phyloP scores from a whole-genome alignment of 2,888 invertebrate species.

The Protonemura montana region DNA sequence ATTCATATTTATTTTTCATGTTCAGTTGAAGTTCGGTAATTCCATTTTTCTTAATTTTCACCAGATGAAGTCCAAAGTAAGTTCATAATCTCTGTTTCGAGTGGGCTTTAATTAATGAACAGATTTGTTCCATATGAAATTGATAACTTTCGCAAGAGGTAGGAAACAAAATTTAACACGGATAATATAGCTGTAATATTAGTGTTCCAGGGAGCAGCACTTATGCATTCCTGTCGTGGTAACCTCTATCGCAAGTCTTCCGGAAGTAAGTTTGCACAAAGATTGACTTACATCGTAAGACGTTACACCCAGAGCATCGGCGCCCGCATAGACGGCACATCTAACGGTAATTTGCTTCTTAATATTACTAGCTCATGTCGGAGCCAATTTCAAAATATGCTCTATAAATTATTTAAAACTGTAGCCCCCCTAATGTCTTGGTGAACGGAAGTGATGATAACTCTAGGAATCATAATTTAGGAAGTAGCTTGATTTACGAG shows the following conservation, averaged over 20 bases:
- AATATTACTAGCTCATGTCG: neutral
- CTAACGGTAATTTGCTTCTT: conserved; percentile 32
- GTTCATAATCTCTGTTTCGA: neutral
- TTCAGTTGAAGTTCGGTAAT: too few relatives aligned
- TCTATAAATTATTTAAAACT: conserved; percentile 21
- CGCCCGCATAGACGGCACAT: conserved; percentile 19
- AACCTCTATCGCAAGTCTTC: neutral
- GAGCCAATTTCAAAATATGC: conserved; percentile 35
- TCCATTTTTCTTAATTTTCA: neutral
- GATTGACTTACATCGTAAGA: neutral
- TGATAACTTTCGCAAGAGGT: neutral
- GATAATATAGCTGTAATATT: too few relatives aligned
- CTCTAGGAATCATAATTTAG: conserved; percentile 34
- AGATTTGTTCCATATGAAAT: neutral
- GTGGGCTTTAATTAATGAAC: neutral
- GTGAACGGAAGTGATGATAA: conserved; percentile 40
- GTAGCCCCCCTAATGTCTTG: conserved; percentile 17
- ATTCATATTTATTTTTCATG: too few relatives aligned
- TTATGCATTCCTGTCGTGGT: neutral
- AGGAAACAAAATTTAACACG: neutral
- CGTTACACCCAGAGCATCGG: neutral
- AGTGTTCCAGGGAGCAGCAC: too few relatives aligned
- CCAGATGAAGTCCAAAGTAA: neutral
- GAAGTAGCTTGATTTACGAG: conserved; percentile 33
- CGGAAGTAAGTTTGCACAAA: neutral